phyloP scores from a whole-genome alignment of 2,888 invertebrate genomes.

The Cephus pulcher region DNA sequence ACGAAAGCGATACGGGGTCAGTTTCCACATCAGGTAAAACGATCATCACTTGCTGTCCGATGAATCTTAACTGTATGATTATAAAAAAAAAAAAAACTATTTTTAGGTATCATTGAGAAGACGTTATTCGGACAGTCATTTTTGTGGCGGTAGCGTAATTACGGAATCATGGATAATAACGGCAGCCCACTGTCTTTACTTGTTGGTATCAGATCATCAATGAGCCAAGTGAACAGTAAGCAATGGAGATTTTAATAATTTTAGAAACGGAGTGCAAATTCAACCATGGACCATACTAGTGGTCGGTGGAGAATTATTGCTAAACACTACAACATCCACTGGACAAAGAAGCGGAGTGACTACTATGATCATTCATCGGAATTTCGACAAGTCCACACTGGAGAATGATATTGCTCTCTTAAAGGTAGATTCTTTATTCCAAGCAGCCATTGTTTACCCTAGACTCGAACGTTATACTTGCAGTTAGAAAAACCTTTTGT shows the following conservation, averaged over 20 bases:
- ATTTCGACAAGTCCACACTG: conserved; percentile 26
- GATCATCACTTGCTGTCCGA: neutral
- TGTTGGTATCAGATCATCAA: neutral
- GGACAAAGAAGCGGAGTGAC: conserved; percentile 40
- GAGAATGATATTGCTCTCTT: conserved; percentile 54
- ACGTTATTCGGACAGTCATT: conserved; percentile 39
- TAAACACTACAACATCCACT: conserved; percentile 18
- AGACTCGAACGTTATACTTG: conserved; percentile 3
- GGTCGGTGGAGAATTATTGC: conserved; percentile 42
- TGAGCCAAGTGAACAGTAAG: neutral
- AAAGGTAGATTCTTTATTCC: conserved; percentile 32
- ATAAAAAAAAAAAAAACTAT: neutral
- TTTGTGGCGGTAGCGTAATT: conserved; percentile 53
- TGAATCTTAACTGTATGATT: neutral
- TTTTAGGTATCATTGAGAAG: conserved; percentile 49
- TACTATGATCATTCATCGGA: conserved; percentile 35
- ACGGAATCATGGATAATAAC: conserved; percentile 41
- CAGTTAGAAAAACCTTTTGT: conserved; percentile 41
- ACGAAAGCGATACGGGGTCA: conserved; percentile 37
- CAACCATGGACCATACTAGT: conserved; percentile 36
- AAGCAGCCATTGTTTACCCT: neutral
- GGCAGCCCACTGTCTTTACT: conserved; percentile 52
- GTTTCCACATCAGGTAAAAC: conserved; percentile 46
- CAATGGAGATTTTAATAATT: neutral
- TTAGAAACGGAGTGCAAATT: conserved; percentile 14